Evolutionary conservation across 2,113 vertebrate species (phyloP).

Genomic region (Albula glossodonta): DNA sequence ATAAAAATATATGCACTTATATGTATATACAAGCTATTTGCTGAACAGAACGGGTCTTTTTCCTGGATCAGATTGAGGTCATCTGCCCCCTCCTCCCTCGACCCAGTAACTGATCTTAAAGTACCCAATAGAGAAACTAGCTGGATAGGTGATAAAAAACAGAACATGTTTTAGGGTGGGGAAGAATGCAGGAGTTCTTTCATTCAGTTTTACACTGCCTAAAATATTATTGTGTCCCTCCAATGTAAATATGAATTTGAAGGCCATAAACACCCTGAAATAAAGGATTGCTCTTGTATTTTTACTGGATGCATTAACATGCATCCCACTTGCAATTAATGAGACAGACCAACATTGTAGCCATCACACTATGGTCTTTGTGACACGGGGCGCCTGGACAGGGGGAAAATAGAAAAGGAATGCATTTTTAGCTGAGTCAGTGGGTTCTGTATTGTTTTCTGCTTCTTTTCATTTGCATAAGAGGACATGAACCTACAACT

Average conservation of each 20-base stretch:
- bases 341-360: conserved; percentile 6
- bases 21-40: no score
- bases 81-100: neutral
- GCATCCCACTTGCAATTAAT: conserved; percentile 8
- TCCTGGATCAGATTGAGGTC: neutral
- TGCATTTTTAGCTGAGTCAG: conserved; percentile 1
- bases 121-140: conserved; percentile 41
- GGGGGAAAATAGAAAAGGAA: conserved; percentile 2
- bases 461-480: neutral
- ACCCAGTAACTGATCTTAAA: neutral
- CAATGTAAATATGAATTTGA: conserved; percentile 74
- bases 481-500: neutral
- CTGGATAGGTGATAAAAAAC: conserved; percentile 66
- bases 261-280: conserved; percentile 70
- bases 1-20: no score
- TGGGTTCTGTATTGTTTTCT: neutral
- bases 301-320: conserved; percentile 66
- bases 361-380: neutral
- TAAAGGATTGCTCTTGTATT: conserved; percentile 65
- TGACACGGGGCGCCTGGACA: neutral
- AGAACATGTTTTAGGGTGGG: conserved; percentile 71
- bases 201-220: conserved; percentile 62
- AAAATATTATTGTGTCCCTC: conserved; percentile 67
- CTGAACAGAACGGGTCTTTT: neutral
- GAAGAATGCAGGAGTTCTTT: conserved; percentile 67